phyloP scores from a whole-genome alignment of 2,888 invertebrate genomes.

The Acrobasis suavella region DNA sequence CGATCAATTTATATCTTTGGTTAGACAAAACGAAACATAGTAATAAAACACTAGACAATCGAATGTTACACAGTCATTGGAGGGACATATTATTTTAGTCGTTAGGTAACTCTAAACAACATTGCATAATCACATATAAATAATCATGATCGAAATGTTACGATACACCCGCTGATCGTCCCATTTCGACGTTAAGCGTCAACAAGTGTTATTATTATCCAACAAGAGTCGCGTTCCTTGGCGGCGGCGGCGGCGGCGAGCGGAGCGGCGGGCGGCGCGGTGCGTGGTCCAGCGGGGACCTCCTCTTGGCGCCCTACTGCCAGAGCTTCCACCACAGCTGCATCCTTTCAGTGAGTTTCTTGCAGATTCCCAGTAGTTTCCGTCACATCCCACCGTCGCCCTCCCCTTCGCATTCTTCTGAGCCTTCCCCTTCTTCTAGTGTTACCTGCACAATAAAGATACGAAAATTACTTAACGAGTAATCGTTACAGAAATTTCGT shows the following conservation, averaged over 20 bases:
- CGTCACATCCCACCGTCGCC: conserved; percentile 92
- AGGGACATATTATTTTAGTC: conserved; percentile 78
- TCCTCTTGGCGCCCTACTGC: conserved; percentile 71
- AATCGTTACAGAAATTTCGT: neutral
- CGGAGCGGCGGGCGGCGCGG: conserved; percentile 32
- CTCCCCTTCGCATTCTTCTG: conserved; percentile 81
- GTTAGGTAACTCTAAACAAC: conserved; percentile 80
- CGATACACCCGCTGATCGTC: conserved; percentile 65
- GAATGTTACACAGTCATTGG: conserved; percentile 78
- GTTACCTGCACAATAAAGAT: conserved; percentile 84
- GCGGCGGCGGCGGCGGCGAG: conserved; percentile 27
- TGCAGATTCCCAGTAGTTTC: conserved; percentile 95
- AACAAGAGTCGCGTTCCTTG: conserved; percentile 46
- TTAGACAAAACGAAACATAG: conserved; percentile 76
- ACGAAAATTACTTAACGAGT: neutral
- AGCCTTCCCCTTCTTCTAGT: conserved; percentile 92
- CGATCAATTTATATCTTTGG: conserved; percentile 75
- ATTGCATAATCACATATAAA: conserved; percentile 78
- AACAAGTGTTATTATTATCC: conserved; percentile 74
- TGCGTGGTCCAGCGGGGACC: too few relatives aligned
- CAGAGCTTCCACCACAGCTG: conserved; percentile 95
- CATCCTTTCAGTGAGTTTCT: conserved; percentile 94
- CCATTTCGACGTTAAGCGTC: conserved; percentile 78
- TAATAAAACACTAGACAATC: conserved; percentile 76
- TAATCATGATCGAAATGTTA: conserved; percentile 74